phyloP scores from a whole-genome alignment of 2,113 vertebrate genomes.

The Saccopteryx bilineata region DNA sequence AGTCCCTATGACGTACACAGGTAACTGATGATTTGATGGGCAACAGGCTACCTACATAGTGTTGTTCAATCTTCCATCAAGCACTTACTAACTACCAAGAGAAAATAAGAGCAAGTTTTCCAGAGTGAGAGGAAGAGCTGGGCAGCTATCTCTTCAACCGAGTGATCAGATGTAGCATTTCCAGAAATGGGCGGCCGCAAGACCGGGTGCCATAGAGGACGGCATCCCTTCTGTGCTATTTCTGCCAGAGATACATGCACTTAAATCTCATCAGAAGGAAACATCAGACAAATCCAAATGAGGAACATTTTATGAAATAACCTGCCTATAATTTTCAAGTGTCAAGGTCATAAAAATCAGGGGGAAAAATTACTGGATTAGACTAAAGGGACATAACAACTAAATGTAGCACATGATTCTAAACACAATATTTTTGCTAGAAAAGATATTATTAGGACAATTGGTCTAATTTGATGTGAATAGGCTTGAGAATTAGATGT shows the following conservation, averaged over 20 bases:
- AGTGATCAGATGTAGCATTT: neutral
- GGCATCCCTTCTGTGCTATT: neutral
- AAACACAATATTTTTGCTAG: constrained; percentile 25
- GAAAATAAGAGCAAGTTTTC: neutral
- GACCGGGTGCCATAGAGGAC: neutral
- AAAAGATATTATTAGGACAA: neutral
- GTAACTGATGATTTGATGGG: neutral
- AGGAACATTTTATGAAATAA: neutral
- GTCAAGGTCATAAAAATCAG: neutral
- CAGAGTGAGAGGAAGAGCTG: neutral
- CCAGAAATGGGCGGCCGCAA: neutral
- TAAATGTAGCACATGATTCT: neutral
- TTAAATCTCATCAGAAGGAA: neutral
- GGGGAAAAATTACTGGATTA: neutral
- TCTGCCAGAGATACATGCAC: neutral
- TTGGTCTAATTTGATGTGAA: neutral
- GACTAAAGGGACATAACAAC: neutral
- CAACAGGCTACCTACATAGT: neutral
- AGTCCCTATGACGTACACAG: neutral
- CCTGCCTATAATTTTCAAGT: neutral
- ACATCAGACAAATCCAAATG: neutral
- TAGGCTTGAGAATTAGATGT: neutral
- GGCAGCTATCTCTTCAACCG: neutral
- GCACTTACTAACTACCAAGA: neutral
- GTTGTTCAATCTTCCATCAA: neutral